Percentiles rank a stretch among this genome's conserved stretches.
phyloP scores from a whole-genome alignment of 2,113 vertebrate genomes.

The Psammodynastes pulverulentus region DNA sequence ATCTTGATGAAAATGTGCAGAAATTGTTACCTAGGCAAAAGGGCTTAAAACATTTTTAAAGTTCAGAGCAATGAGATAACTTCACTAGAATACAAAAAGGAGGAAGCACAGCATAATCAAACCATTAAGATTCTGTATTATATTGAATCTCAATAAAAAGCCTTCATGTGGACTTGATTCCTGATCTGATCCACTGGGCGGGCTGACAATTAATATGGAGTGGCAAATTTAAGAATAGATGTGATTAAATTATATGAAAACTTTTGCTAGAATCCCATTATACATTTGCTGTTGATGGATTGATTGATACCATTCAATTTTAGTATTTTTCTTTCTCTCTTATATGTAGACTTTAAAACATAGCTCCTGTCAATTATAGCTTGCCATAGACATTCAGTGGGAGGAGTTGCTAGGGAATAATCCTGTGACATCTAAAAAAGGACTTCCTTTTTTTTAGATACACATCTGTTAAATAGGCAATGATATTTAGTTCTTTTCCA shows the following conservation, averaged over 20 bases:
- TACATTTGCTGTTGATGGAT: too few relatives aligned
- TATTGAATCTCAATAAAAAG: neutral
- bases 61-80: neutral
- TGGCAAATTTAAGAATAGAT: neutral
- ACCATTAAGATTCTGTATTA: neutral
- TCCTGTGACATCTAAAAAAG: neutral
- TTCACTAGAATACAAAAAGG: neutral
- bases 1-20: neutral
- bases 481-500: neutral
- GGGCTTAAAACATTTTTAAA: neutral
- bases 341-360: neutral
- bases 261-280: neutral
- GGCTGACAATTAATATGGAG: neutral
- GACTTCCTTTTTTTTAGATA: neutral
- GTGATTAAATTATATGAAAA: neutral
- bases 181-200: neutral
- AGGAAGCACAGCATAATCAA: neutral
- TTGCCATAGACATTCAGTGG: fast-evolving
- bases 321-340: neutral
- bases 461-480: neutral
- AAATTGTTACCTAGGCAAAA: neutral
- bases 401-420: neutral
- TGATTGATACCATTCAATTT: neutral
- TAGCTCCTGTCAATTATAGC: neutral
- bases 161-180: neutral